A percentile compares a stretch with the other conserved stretches of the same genome.
Evolutionary conservation across 2,888 invertebrate genomes (phyloP).

Genomic region (Baronia brevicornis): DNA sequence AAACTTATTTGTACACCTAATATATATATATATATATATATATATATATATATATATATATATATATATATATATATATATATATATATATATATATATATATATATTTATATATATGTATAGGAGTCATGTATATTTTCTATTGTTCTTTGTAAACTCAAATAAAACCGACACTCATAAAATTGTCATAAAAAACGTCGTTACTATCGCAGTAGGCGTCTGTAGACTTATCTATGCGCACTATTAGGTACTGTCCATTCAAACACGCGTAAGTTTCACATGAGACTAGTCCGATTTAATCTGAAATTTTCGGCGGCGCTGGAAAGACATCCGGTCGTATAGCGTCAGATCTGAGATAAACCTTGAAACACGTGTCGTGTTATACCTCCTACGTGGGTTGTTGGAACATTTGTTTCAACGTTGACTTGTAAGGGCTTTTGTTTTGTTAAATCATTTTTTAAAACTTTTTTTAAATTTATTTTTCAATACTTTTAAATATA

Average conservation of each 20-base stretch:
- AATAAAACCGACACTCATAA: not conserved
- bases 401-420: constrained; percentile 25
- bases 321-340: constrained; percentile 59
- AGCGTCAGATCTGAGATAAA: constrained; percentile 52
- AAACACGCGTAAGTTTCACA: constrained; percentile 17
- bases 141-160: no score
- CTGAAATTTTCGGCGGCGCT: constrained; percentile 53
- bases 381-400: constrained; percentile 50
- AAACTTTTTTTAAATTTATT: no score
- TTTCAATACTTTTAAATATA: no score
- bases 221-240: constrained; percentile 3
- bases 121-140: no score
- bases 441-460: no score
- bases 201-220: constrained; percentile 11
- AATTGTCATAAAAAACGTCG: not conserved
- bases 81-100: no score
- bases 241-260: constrained; percentile 4
- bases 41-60: no score
- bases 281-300: constrained; percentile 27
- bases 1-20: no score
- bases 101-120: no score
- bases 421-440: constrained; percentile 9
- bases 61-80: no score
- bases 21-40: no score
- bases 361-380: constrained; percentile 52